Conservation (phyloP, 2,797 vertebrate species). For the Cynopterus sphinx region DNA sequence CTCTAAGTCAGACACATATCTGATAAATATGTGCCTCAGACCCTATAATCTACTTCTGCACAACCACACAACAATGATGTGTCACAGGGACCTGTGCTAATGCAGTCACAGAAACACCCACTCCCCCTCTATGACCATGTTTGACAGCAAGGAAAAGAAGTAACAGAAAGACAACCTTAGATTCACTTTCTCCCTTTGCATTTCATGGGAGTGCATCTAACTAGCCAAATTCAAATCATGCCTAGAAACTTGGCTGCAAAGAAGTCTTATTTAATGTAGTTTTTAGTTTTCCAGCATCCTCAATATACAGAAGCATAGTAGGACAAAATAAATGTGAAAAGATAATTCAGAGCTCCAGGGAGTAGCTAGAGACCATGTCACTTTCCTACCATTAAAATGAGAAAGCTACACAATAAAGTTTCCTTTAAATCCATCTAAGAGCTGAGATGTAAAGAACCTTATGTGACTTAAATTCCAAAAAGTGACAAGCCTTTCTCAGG, state of each 20-base stretch:
- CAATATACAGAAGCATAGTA: background rate
- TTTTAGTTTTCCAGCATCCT: background rate
- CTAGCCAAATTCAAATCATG: background rate
- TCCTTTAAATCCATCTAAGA: background rate
- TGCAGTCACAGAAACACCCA: background rate
- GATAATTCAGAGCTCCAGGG: background rate
- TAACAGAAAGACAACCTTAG: background rate
- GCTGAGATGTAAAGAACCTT: background rate
- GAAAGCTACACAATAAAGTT: background rate
- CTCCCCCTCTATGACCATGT: background rate
- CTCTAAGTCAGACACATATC: background rate
- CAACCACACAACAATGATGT: background rate
- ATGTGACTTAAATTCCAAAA: background rate
- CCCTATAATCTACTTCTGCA: background rate
- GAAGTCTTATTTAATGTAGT: background rate
- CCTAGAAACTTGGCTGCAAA: background rate
- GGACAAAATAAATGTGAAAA: background rate
- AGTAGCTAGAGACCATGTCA: background rate
- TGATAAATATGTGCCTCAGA: background rate
- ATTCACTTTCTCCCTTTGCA: background rate
- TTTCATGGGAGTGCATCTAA: background rate
- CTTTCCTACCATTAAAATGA: background rate
- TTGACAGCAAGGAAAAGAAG: background rate
- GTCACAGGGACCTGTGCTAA: background rate
- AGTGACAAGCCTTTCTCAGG: background rate